Conservation (phyloP, 2,888 invertebrate genomes). For the Pollenia griseotomentosa region DNA sequence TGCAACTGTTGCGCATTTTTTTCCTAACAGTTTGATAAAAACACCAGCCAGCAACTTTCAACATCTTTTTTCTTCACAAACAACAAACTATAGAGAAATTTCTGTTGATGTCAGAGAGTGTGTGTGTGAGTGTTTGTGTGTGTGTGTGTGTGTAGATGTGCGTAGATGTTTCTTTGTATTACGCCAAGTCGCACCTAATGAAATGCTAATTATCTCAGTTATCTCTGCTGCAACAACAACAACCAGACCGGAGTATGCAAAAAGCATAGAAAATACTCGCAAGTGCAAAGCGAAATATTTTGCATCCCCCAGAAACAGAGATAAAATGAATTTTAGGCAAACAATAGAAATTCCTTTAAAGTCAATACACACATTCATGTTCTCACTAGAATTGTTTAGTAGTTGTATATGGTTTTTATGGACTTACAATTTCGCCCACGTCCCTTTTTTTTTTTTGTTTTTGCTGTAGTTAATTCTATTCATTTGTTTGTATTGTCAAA, state of each 20-base stretch:
- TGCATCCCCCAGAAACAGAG: slow-evolving; percentile 2
- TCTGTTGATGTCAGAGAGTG: neutral
- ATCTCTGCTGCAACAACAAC: slow-evolving; percentile 54
- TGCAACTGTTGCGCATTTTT: slow-evolving; percentile 78
- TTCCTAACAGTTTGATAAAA: slow-evolving; percentile 45
- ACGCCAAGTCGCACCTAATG: slow-evolving; percentile 67
- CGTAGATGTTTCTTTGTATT: slow-evolving; percentile 9
- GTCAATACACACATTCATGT: slow-evolving; percentile 37
- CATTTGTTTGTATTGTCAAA: slow-evolving; percentile 51
- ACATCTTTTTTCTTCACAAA: slow-evolving; percentile 26
- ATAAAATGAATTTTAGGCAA: slow-evolving; percentile 20
- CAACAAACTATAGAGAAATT: slow-evolving; percentile 46
- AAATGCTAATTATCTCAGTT: slow-evolving; percentile 73
- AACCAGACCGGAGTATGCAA: slow-evolving; percentile 17
- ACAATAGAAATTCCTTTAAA: slow-evolving; percentile 63
- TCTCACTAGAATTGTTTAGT: slow-evolving; percentile 8
- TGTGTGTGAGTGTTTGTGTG: neutral
- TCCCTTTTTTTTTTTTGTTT: neutral
- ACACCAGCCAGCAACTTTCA: slow-evolving; percentile 39
- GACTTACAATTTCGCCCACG: neutral
- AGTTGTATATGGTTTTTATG: slow-evolving; percentile 1
- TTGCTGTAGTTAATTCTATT: neutral
- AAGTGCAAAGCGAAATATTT: neutral
- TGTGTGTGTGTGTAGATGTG: neutral
- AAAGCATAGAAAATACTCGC: neutral